These are phyloP conservation scores for Drosophila affinis DNA, from an alignment of 2,888 invertebrate species.

Conservation along the genomic window DNA sequence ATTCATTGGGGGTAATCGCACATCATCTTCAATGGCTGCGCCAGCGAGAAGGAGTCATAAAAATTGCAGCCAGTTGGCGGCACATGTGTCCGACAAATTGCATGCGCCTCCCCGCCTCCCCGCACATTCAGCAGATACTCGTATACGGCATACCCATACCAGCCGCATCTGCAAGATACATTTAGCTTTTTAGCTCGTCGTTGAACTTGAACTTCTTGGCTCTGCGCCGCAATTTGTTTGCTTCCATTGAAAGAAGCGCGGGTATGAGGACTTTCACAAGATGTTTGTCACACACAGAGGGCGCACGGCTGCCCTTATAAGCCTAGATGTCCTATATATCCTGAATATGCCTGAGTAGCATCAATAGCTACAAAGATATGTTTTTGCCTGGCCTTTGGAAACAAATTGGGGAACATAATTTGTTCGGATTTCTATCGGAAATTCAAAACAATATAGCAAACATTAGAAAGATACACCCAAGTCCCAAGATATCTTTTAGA, in stretches of 20 bases:
- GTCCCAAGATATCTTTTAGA: background rate
- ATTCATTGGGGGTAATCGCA: slow-evolving; percentile 69
- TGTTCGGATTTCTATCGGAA: too few species aligned
- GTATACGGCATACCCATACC: background rate
- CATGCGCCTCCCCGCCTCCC: too few species aligned
- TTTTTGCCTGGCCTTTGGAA: too few species aligned
- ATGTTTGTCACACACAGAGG: background rate
- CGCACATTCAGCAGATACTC: slow-evolving; percentile 49
- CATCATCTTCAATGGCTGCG: slow-evolving; percentile 25
- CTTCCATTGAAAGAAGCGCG: slow-evolving; percentile 56
- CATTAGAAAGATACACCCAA: background rate
- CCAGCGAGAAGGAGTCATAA: slow-evolving; percentile 51
- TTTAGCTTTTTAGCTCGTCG: slow-evolving; percentile 34
- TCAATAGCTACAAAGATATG: too few species aligned
- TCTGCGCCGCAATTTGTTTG: slow-evolving; percentile 62
- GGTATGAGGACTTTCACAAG: slow-evolving; percentile 45
- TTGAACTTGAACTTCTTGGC: slow-evolving; percentile 75
- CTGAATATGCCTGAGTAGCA: too few species aligned
- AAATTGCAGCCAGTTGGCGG: slow-evolving; percentile 71
- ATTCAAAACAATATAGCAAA: background rate
- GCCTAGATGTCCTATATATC: too few species aligned
- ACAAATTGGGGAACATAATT: too few species aligned
- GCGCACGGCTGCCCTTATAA: background rate
- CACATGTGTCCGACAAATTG: slow-evolving; percentile 51
- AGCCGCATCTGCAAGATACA: slow-evolving; percentile 46